Conservation (phyloP, 2,113 vertebrate species). For the Lathamus discolor region DNA sequence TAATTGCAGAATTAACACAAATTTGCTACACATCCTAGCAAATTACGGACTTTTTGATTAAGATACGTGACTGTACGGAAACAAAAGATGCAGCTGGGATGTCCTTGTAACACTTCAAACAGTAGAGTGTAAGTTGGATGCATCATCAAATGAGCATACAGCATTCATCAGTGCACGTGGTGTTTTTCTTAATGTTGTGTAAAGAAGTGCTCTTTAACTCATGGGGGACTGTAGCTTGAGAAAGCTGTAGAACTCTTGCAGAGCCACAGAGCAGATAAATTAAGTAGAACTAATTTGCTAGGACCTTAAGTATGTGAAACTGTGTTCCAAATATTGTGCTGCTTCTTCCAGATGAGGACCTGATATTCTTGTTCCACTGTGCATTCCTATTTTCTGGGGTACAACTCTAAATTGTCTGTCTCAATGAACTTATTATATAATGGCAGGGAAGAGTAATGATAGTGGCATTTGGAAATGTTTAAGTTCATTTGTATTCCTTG, state of each 20-base stretch:
- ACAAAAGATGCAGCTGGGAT: not conserved
- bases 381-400: conserved; percentile 44
- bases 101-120: not conserved
- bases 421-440: conserved; percentile 54
- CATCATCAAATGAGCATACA: not conserved
- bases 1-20: not conserved
- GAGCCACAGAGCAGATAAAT: conserved; percentile 24
- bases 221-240: not conserved
- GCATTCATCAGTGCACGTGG: not conserved
- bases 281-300: conserved; percentile 61
- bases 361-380: conserved; percentile 25
- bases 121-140: not conserved
- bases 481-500: conserved; percentile 54
- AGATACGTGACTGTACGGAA: not conserved
- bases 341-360: conserved; percentile 40
- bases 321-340: not conserved
- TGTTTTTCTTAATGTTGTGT: not conserved
- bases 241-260: conserved; percentile 7
- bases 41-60: not conserved
- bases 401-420: conserved; percentile 46
- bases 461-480: conserved; percentile 62
- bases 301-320: conserved; percentile 43
- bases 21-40: not conserved
- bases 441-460: conserved; percentile 46
- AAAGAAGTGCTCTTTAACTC: not conserved